Conservation (phyloP, 1,140 invertebrate species). For the Cryptotermes secundus region DNA sequence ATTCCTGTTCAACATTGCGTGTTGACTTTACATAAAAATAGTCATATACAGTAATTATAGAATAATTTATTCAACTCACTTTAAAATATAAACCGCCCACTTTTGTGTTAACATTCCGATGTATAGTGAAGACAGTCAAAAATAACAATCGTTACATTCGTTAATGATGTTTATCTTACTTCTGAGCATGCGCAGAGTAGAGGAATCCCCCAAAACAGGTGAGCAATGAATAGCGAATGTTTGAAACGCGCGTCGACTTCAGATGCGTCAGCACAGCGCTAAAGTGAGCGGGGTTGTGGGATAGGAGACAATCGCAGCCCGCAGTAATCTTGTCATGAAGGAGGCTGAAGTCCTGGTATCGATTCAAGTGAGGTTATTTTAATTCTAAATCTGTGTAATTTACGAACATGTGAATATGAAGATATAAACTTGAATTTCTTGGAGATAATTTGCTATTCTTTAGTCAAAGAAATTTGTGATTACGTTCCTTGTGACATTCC, state of each 20-base stretch:
- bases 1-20: too few species aligned
- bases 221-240: neutral
- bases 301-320: too few species aligned
- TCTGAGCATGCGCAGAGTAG: neutral
- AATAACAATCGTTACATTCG: neutral
- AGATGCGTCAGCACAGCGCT: neutral
- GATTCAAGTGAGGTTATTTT: too few species aligned
- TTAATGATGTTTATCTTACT: neutral
- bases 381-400: too few species aligned
- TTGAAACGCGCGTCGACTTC: neutral
- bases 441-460: too few species aligned
- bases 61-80: neutral
- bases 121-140: neutral
- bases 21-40: too few species aligned
- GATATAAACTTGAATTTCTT: too few species aligned
- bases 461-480: neutral
- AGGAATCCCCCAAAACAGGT: conserved; percentile 1
- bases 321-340: too few species aligned
- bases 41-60: neutral
- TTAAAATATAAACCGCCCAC: neutral
- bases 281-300: neutral
- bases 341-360: too few species aligned
- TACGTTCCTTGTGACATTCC: neutral
- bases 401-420: too few species aligned
- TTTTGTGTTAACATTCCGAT: neutral